phyloP scores from a whole-genome alignment of 1,140 invertebrate species.

The Meloidogyne floridensis region DNA sequence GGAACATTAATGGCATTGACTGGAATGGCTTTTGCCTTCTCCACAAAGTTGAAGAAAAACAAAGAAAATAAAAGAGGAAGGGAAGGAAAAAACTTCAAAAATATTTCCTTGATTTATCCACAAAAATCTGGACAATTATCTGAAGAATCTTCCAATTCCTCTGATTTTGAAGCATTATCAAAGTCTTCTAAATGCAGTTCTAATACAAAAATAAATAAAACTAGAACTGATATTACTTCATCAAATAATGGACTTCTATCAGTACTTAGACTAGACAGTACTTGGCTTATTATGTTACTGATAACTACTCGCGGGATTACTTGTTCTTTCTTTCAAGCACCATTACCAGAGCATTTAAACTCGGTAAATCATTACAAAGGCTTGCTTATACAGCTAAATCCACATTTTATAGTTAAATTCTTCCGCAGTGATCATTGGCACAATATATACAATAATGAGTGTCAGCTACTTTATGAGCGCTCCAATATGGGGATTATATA shows the following conservation, averaged over 20 bases:
- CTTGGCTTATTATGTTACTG: slow-evolving; percentile 18
- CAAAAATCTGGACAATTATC: neutral
- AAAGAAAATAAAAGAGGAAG: neutral
- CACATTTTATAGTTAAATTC: slow-evolving; percentile 24
- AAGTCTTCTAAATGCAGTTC: neutral
- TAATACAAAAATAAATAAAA: neutral
- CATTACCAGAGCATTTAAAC: slow-evolving; percentile 21
- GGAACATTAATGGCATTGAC: slow-evolving; percentile 27
- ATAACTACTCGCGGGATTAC: slow-evolving; percentile 17
- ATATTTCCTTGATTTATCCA: neutral
- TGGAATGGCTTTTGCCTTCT: slow-evolving; percentile 7
- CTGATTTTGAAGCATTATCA: neutral
- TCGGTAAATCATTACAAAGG: neutral
- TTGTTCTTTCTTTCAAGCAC: slow-evolving; percentile 20
- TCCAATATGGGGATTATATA: slow-evolving; percentile 18
- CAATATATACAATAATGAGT: slow-evolving; percentile 26
- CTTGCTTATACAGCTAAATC: neutral
- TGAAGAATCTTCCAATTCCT: neutral
- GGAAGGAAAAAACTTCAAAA: neutral
- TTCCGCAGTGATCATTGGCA: slow-evolving; percentile 10
- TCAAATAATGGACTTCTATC: neutral
- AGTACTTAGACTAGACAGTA: neutral
- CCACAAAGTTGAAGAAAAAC: neutral
- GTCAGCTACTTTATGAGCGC: slow-evolving; percentile 22
- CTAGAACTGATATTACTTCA: too few species aligned